Base-by-base conservation (phyloP, 1,140 invertebrate genomes). In the Drosophila elegans region DNA sequence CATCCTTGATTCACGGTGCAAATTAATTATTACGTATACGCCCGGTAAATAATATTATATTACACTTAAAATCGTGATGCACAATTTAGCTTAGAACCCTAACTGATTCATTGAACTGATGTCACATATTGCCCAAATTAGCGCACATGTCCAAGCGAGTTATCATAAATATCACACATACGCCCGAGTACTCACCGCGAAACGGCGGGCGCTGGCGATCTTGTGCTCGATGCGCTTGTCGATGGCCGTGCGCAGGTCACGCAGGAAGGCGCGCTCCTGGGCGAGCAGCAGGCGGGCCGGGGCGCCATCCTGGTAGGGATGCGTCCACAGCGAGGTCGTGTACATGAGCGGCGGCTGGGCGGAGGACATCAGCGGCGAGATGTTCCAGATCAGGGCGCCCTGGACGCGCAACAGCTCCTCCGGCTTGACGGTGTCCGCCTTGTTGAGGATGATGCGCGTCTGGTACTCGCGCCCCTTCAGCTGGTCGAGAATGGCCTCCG, bases 291-390 rank as follows among this genome's bases (percentile, higher is more conserved):
- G 93, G 62, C 96, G 94, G 4, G 94, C 95, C 0, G 97, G 97
- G 13, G 97, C 95, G 64, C 96, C 96, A 25, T 94, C 91, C 93
- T 97, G 96, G 88, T 96, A 97, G 6, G 97, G 97, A 91, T 96
- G 93, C 1, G 97, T 97, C 97, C 97, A 98, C 74, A 98, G 93
- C 9, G 97, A 98, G 36, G 97, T 96, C 10, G 97, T 97, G 92
- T 98, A 99, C 96, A 98, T 96, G n/a, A 97, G 94, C 6, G 98
- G 98, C n/a, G 98, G 97, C 84, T 98, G 97, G 16, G 96, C 95
- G 34, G 97, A 97, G 52, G 97, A 97, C 96, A 99, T 97, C 46
- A 99, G 93, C 4, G 98, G 98, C 10, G 97, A 98, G 80, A 99
- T 97, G 91, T 98, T 98, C 98, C 98, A 99, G 83, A 99, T 97